phyloP scores from a whole-genome alignment of 2,888 invertebrate species.

The Dicyrtomina minuta region DNA sequence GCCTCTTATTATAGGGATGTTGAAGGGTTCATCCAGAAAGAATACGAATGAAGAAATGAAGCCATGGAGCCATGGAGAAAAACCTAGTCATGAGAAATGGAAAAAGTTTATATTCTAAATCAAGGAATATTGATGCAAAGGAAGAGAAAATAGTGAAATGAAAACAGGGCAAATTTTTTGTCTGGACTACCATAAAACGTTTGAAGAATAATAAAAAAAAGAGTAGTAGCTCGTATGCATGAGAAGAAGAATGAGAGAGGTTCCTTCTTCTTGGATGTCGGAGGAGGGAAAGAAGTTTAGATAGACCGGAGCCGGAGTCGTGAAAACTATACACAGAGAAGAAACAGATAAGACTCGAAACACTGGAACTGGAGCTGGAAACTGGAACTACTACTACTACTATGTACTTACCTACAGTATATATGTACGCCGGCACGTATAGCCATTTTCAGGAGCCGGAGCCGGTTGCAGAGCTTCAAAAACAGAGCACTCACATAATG shows the following conservation, averaged over 20 bases:
- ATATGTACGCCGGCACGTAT: no score
- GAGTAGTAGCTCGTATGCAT: conserved; percentile 41
- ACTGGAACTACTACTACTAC: no score
- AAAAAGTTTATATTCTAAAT: conserved; percentile 50
- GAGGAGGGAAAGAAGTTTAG: conserved; percentile 27
- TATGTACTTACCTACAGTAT: no score
- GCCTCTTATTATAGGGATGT: no score
- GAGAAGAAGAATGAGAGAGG: conserved; percentile 32
- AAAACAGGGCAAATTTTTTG: conserved; percentile 45
- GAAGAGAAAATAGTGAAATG: conserved; percentile 45
- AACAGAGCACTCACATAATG: no score
- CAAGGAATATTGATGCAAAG: conserved; percentile 50
- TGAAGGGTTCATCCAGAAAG: conserved; percentile 23
- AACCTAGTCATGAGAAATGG: conserved; percentile 45
- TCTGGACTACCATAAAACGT: conserved; percentile 51
- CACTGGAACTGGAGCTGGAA: neutral
- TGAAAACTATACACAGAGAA: no score
- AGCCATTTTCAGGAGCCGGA: no score
- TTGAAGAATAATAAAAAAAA: conserved; percentile 51
- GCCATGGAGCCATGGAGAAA: conserved; percentile 18
- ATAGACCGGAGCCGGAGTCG: no score
- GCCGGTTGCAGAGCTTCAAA: no score
- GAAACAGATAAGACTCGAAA: no score
- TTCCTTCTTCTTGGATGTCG: no score
- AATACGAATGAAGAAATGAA: conserved; percentile 22